Evolutionary conservation across 1,140 invertebrate genomes (phyloP).

Genomic region (Drosophila tani): DNA sequence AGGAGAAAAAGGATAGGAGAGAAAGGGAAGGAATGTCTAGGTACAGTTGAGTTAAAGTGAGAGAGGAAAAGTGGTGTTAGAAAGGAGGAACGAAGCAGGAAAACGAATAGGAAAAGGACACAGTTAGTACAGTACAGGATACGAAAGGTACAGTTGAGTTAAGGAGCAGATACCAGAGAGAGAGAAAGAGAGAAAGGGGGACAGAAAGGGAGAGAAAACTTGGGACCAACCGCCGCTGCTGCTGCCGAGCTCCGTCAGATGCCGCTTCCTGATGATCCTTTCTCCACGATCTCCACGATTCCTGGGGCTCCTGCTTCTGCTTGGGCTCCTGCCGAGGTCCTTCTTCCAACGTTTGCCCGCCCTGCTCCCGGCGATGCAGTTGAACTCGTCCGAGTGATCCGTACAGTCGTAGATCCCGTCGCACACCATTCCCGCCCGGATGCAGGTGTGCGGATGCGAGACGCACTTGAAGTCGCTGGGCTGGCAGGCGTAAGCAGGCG

Average conservation of each 20-base stretch:
- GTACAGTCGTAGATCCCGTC: constrained; percentile 89
- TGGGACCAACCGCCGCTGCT: constrained; percentile 65
- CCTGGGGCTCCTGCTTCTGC: not conserved
- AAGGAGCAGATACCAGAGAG: constrained; percentile 19
- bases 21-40: not conserved
- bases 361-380: constrained; percentile 85
- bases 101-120: too few relatives aligned
- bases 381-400: constrained; percentile 90
- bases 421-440: constrained; percentile 88
- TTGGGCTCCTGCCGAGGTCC: constrained; percentile 14
- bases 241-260: constrained; percentile 35
- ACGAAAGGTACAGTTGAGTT: constrained; percentile 11
- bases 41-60: constrained; percentile 14
- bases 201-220: constrained; percentile 28
- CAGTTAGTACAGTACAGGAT: not conserved
- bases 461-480: constrained; percentile 82
- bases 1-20: not conserved
- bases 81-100: too few relatives aligned
- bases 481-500: constrained; percentile 61
- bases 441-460: constrained; percentile 85
- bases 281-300: not conserved
- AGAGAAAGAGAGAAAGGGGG: not conserved
- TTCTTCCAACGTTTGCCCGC: constrained; percentile 65
- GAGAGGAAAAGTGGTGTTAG: not conserved
- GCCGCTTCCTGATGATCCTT: constrained; percentile 32